Evolutionary conservation across 2,888 invertebrate species (phyloP).

Genomic region (Isotomurus palustris): DNA sequence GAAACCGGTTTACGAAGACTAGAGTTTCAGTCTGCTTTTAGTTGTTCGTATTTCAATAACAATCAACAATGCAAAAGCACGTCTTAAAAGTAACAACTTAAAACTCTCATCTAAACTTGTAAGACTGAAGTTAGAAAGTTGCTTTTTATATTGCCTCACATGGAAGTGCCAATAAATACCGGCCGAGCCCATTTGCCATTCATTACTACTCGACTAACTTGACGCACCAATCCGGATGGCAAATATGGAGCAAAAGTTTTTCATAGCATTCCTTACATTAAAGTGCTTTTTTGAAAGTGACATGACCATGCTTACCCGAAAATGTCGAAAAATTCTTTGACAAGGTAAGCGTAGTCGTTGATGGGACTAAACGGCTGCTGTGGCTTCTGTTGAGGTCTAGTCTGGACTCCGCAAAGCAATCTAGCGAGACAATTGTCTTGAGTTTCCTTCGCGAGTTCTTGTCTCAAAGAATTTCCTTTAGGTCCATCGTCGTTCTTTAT

Average conservation of each 20-base stretch:
- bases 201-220: no score
- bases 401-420: conserved; percentile 19
- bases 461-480: no score
- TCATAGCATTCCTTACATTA: no score
- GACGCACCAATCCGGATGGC: no score
- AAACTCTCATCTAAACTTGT: background rate
- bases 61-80: background rate
- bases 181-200: no score
- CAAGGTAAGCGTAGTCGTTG: conserved; percentile 21
- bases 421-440: conserved; percentile 28
- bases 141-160: background rate
- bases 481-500: conserved; percentile 9
- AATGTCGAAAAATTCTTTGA: conserved; percentile 32
- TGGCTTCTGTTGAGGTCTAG: conserved; percentile 5
- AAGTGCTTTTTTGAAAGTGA: no score
- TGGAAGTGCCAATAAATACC: no score
- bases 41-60: no score
- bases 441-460: conserved; percentile 20
- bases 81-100: background rate
- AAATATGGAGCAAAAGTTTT: no score
- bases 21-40: no score
- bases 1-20: no score
- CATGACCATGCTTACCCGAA: no score
- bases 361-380: conserved; percentile 8
- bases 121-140: background rate